Conservation (phyloP, 2,113 vertebrate species). For the Aix galericulata region DNA sequence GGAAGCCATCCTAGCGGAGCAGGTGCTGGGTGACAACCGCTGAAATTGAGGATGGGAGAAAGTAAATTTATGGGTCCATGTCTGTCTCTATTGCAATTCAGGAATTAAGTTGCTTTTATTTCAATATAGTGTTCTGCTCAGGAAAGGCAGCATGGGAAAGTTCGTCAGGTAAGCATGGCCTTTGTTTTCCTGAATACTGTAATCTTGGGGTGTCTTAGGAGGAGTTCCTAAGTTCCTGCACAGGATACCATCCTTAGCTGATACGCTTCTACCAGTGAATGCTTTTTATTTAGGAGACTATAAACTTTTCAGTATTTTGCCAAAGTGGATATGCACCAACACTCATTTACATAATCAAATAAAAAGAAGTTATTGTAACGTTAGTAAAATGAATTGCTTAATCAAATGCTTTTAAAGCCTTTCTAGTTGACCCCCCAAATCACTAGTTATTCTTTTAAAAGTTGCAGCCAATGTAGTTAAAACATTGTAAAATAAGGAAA, state of each 20-base stretch:
- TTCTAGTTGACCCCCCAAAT: slow-evolving; percentile 13
- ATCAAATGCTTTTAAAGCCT: slow-evolving; percentile 29
- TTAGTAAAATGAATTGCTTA: slow-evolving; percentile 33
- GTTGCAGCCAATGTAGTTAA: slow-evolving; percentile 25
- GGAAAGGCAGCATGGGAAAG: not conserved
- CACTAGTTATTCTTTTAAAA: slow-evolving; percentile 3
- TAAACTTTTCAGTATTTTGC: slow-evolving; percentile 15
- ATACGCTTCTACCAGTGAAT: not conserved
- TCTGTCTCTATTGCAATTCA: not conserved
- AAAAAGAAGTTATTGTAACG: slow-evolving; percentile 12
- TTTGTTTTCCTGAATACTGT: not conserved
- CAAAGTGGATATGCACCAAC: slow-evolving; percentile 2
- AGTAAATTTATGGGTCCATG: not conserved
- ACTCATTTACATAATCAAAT: slow-evolving; percentile 34
- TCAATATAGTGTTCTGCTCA: not conserved
- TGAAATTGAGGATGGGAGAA: not conserved
- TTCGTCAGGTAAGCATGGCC: not conserved
- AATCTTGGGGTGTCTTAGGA: not conserved
- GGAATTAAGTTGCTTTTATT: not conserved
- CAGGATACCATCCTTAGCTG: not conserved
- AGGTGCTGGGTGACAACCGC: not conserved
- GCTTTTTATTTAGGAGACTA: not conserved
- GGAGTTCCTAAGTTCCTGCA: not conserved
- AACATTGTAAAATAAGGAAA: slow-evolving; percentile 41
- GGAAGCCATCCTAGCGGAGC: not conserved